These are phyloP conservation scores for Phainopepla nitens DNA, from an alignment of 2,113 vertebrate species.

Conservation along the genomic window DNA sequence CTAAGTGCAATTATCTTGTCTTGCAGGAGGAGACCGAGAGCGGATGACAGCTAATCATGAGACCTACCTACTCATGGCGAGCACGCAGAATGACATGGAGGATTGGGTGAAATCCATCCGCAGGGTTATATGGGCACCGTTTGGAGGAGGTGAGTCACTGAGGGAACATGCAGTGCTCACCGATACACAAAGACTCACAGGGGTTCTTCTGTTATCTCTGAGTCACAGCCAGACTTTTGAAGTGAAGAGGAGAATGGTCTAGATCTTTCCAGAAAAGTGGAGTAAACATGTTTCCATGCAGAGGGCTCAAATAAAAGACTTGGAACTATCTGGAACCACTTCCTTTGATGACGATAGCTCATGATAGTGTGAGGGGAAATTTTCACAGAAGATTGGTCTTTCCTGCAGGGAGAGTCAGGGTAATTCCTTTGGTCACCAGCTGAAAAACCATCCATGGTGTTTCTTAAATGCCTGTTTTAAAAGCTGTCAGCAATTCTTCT, in stretches of 20 bases:
- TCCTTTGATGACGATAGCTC: neutral
- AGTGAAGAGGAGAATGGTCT: neutral
- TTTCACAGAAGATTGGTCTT: neutral
- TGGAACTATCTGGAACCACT: neutral
- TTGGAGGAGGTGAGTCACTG: constrained; percentile 90
- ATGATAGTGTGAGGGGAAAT: neutral
- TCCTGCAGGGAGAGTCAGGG: neutral
- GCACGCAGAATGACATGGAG: constrained; percentile 99
- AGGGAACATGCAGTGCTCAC: neutral
- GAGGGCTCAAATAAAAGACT: neutral
- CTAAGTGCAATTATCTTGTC: constrained; percentile 30
- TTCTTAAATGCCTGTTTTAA: neutral
- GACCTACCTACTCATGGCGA: constrained; percentile 99
- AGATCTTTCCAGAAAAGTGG: neutral
- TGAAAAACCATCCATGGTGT: neutral
- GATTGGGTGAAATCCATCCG: constrained; percentile 98
- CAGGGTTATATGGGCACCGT: constrained; percentile 97
- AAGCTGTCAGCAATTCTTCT: neutral
- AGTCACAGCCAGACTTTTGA: neutral
- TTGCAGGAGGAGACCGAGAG: constrained; percentile 89
- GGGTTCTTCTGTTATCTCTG: neutral
- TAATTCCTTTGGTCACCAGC: neutral
- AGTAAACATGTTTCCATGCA: neutral
- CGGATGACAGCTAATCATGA: constrained; percentile 99
- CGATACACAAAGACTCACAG: neutral